Percentiles rank a stretch among this genome's conserved stretches.
These are phyloP conservation scores for Aphyosemion australe DNA, from an alignment of 2,113 vertebrate genomes.

Conservation along the genomic window DNA sequence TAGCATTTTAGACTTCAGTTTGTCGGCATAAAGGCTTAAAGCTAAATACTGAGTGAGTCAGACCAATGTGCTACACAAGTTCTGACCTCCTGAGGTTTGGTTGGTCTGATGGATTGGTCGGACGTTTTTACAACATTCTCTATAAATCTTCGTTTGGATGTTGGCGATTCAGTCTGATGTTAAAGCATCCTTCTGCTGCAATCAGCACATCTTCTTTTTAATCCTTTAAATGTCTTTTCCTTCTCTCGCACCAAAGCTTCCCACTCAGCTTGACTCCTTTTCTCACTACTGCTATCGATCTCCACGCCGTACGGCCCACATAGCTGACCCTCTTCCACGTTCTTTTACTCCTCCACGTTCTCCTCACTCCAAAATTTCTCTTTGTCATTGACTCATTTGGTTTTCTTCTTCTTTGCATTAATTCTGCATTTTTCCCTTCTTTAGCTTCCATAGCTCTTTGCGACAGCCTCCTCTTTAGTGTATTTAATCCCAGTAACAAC, in stretches of 20 bases:
- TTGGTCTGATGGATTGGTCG: background rate
- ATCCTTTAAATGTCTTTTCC: background rate
- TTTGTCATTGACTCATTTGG: constrained; percentile 16
- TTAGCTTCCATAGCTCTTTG: too few species aligned
- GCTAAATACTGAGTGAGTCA: too few species aligned
- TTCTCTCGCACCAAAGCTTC: constrained; percentile 41
- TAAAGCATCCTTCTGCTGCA: constrained; percentile 6
- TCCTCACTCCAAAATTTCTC: constrained; percentile 24
- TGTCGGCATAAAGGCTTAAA: too few species aligned
- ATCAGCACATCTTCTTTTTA: constrained; percentile 15
- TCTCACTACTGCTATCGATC: constrained; percentile 58
- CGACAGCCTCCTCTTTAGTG: background rate
- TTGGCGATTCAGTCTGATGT: background rate
- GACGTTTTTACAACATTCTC: background rate
- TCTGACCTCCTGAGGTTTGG: background rate
- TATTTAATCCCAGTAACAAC: background rate
- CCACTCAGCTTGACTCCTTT: constrained; percentile 58
- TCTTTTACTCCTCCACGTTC: constrained; percentile 54
- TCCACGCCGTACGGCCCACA: constrained; percentile 37
- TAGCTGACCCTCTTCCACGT: constrained; percentile 50
- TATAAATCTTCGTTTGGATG: background rate
- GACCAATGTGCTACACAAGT: too few species aligned
- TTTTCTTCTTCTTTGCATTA: background rate
- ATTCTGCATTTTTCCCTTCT: background rate
- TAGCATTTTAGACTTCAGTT: too few species aligned